Evolutionary conservation across 2,888 invertebrate genomes (phyloP), one percentile per base, ranked within the genome.

Genomic region (Latrodectus hesperus): DNA sequence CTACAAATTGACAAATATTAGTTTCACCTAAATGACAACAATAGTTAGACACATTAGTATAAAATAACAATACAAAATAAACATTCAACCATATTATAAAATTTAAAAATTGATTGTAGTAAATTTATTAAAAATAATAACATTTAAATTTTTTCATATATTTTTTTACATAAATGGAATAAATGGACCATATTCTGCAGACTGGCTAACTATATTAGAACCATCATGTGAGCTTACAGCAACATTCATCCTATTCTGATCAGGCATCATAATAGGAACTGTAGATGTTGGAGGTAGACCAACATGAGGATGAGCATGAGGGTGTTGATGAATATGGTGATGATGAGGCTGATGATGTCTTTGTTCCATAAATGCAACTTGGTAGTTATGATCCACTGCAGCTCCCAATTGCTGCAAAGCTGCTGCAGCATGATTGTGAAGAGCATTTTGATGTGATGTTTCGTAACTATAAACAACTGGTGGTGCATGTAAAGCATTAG

Each of bases 181-280:
- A 72, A 38, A 80, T 22, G 80, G 71, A 64, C 72, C 72, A 49
- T 38, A 80, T 64, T 80, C 80, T 6, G 60, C 9, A 49, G 70
- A 72, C 12, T 53, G 80, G 49, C 60, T 53, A n/a, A 80, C 80
- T 53, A 80, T 72, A 72, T 80, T 80, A 51, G 80, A 64, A 10
- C 80, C 80, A 70, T 80, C 80, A 64, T 80, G 80, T 52, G 80
- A 71, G 2, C 26, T 38, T 8, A 80, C 72, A n/a, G 72, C 60
- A 49, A 80, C 80, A 80, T 80, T 80, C 14, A 80, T 51, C 64
- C 80, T 80, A 51, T 80, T 80, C 38, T 84, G 84, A 84, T 84
- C 84, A 71, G 84, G 55, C 64, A 84, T 84, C 84, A 84, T 84
- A 55, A 76, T 71, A 80, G 80, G 80, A 72, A 80, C 72, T 16